Conservation (phyloP, 2,797 vertebrate species). For the Florisuga fusca region DNA sequence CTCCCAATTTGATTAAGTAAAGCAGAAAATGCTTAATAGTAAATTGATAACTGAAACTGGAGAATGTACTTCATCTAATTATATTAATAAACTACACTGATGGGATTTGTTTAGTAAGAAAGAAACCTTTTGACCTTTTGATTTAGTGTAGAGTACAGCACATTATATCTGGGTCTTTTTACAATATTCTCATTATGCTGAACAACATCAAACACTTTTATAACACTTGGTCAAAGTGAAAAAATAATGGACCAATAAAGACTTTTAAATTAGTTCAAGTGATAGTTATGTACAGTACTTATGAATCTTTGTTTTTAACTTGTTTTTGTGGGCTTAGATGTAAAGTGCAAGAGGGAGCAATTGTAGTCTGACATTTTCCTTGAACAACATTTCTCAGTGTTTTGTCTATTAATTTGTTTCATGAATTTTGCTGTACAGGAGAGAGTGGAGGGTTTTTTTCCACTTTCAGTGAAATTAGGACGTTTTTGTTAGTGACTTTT, state of each 20-base stretch:
- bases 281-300: background rate
- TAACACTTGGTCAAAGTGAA: background rate
- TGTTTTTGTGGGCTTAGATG: background rate
- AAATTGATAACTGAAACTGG: conserved; percentile 57
- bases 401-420: background rate
- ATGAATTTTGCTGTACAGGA: background rate
- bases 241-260: conserved; percentile 35
- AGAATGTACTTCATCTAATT: conserved; percentile 56
- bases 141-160: conserved; percentile 50
- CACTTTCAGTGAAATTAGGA: background rate
- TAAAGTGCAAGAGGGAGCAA: background rate
- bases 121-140: conserved; percentile 55
- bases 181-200: conserved; percentile 13
- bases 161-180: conserved; percentile 23
- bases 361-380: background rate
- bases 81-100: conserved; percentile 68
- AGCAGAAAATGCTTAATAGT: conserved; percentile 45
- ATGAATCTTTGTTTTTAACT: background rate
- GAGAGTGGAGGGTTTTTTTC: background rate
- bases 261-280: background rate
- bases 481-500: background rate
- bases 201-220: conserved; percentile 30
- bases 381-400: background rate
- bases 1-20: conserved; percentile 65
- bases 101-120: conserved; percentile 65